Evolutionary conservation across 35 echinoderm and acorn worm species (phyloP), one percentile per base, ranked within the genome.

Genomic region (Ophiothrix spiculata): DNA sequence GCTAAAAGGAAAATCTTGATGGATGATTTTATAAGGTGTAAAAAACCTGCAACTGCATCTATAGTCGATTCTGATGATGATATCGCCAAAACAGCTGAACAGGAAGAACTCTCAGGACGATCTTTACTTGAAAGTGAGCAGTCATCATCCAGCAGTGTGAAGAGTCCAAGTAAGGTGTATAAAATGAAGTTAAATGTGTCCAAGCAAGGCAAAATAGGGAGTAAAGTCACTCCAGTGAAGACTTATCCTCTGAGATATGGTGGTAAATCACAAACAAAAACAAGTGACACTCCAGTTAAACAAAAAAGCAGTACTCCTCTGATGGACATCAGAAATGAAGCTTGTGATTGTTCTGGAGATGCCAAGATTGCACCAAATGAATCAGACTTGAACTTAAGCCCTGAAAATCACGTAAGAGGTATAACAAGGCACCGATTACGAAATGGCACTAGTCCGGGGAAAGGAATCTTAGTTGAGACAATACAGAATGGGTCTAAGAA

Each of bases 381-480:
- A 25, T 69, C 60, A 28, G 60, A 69, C 23, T 25, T 25, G 29
- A 69, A 69, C 60, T 28, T 25, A 69, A 69, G 60, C 60, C 60
- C 60, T 10, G 60, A 69, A n/a, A 69, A 69, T 69, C 60, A 69
- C 60, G 29, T 15, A n/a, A 6, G 60, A n/a, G 60, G 60, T 25
- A 15, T 69, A 2, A 54, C 8, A 28, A 69, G 23, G 8, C 60
- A 6, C 3, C 17, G 6, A 28, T 28, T 69, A 69, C 17, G 60
- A 69, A 69, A 69, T 69, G 60, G 60, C 1, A 6, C 60, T 2
- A 69, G 60, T 69, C 60, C 60, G 2, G 60, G 60, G 1, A 69
- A 69, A 69, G 60, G 60, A 2, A 69, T 69, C 23, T n/a, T 69
- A 69, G 60, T 69, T 69, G 60, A 69, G 23, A 69, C 60, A 69